Evolutionary conservation across 2,797 vertebrate genomes (phyloP).

Genomic region (Danio albolineatus): DNA sequence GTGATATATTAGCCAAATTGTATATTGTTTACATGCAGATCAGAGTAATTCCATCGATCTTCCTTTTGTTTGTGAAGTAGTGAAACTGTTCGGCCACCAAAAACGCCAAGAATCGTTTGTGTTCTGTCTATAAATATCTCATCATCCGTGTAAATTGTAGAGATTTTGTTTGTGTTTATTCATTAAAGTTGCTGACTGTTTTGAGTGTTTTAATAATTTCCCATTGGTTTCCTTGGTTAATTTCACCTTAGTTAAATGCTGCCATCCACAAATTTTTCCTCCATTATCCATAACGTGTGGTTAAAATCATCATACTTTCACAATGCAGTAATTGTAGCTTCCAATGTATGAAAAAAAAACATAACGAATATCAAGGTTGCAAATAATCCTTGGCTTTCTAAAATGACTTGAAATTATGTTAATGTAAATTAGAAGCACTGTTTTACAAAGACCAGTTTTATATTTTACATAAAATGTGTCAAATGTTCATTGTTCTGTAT

Average conservation of each 20-base stretch:
- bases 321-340: conserved; percentile 38
- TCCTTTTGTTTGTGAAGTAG: conserved; percentile 41
- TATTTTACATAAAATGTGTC: conserved; percentile 34
- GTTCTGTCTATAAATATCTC: conserved; percentile 18
- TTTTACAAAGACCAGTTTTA: conserved; percentile 32
- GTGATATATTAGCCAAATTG: conserved; percentile 13
- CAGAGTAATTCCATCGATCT: conserved; percentile 18
- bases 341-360: conserved; percentile 14
- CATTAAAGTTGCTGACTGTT: not conserved
- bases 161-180: conserved; percentile 21
- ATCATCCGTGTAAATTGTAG: conserved; percentile 21
- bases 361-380: not conserved
- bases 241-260: conserved; percentile 13
- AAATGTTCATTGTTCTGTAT: conserved; percentile 37
- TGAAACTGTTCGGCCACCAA: conserved; percentile 33
- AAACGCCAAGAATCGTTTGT: conserved; percentile 30
- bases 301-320: conserved; percentile 26
- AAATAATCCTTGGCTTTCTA: conserved; percentile 15
- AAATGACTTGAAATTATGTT: conserved; percentile 2
- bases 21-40: conserved; percentile 26
- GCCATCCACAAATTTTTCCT: conserved; percentile 9
- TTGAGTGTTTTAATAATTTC: not conserved
- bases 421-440: conserved; percentile 8
- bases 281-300: conserved; percentile 19
- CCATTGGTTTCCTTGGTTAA: not conserved